Evolutionary conservation across 2,797 vertebrate species (phyloP).

Genomic region (Epinephelus awoara): DNA sequence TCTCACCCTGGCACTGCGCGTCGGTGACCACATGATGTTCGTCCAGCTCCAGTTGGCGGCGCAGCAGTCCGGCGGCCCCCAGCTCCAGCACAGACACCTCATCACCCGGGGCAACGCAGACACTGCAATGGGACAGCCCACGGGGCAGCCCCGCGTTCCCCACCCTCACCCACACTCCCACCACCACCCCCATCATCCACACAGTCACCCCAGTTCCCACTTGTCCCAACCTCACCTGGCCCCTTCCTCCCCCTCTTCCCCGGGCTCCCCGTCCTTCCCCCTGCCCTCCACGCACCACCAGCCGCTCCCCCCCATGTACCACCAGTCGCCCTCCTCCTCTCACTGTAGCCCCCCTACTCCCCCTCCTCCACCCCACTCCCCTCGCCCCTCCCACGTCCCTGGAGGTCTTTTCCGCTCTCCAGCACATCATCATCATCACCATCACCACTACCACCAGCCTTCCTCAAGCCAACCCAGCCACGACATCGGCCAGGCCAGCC

Average conservation of each 20-base stretch:
- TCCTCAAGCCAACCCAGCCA: constrained; percentile 85
- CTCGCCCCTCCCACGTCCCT: constrained; percentile 87
- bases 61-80: constrained; percentile 89
- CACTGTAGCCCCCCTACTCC: constrained; percentile 87
- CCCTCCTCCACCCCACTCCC: constrained; percentile 82
- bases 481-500: constrained; percentile 82
- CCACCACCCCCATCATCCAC: constrained; percentile 73
- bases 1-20: constrained; percentile 93
- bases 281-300: constrained; percentile 85
- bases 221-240: constrained; percentile 73
- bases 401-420: constrained; percentile 90
- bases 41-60: constrained; percentile 95
- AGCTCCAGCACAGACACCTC: constrained; percentile 92
- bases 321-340: constrained; percentile 78
- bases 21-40: constrained; percentile 97
- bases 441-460: constrained; percentile 81
- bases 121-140: constrained; percentile 71
- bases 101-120: constrained; percentile 88
- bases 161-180: constrained; percentile 70
- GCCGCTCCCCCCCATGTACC: constrained; percentile 83
- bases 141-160: constrained; percentile 75
- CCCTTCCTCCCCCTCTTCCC: constrained; percentile 74
- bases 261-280: constrained; percentile 78
- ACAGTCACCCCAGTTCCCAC: constrained; percentile 72
- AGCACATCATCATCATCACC: constrained; percentile 70